Percentiles rank a stretch among this genome's conserved stretches.
phyloP scores from a whole-genome alignment of 1,140 invertebrate genomes.

The Formica selysi region DNA sequence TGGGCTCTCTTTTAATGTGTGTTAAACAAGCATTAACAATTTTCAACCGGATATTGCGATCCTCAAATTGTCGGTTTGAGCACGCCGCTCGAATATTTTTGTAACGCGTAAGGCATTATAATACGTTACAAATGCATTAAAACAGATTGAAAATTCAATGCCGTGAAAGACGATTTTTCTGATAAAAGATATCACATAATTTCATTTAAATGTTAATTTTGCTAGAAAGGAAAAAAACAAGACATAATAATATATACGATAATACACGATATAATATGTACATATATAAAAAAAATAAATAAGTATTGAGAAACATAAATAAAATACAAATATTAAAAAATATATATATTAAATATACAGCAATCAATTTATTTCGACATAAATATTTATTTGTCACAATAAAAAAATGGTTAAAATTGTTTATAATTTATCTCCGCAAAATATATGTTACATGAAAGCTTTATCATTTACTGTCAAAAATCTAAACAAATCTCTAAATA shows the following conservation, averaged over 20 bases:
- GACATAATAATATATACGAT: not conserved
- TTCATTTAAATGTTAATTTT: not conserved
- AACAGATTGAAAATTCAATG: not conserved
- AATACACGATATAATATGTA: not conserved
- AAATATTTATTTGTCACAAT: not conserved
- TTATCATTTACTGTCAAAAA: not conserved
- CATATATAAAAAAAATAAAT: too few species aligned
- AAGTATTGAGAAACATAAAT: not conserved
- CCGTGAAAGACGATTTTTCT: not conserved
- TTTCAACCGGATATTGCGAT: conserved; percentile 43
- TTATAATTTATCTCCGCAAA: not conserved
- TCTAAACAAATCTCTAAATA: not conserved
- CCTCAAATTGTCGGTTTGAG: not conserved
- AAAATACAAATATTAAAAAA: not conserved
- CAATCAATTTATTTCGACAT: not conserved
- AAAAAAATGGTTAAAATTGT: too few species aligned
- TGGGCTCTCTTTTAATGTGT: conserved; percentile 16
- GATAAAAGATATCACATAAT: not conserved
- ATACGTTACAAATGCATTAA: not conserved
- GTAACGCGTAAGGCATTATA: not conserved
- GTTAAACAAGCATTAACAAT: conserved; percentile 49
- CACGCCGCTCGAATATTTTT: not conserved
- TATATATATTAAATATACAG: not conserved
- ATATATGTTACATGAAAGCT: too few species aligned
- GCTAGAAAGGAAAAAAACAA: not conserved